phyloP scores from a whole-genome alignment of 2,113 vertebrate genomes.

The Alouatta palliata region DNA sequence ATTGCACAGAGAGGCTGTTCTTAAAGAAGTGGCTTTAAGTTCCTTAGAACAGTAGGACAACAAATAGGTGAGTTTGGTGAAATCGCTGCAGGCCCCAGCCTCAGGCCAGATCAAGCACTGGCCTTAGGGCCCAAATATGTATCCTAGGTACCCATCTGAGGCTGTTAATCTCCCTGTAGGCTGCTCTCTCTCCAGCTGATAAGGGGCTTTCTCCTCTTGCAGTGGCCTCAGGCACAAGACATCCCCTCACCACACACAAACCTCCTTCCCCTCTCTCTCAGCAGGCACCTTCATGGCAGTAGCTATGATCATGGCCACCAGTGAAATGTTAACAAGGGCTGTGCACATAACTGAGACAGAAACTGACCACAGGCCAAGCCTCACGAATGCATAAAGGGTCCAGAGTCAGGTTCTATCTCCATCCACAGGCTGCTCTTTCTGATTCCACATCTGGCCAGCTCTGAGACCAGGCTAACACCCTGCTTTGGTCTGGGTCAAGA shows the following conservation, averaged over 20 bases:
- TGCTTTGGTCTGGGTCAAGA: not conserved
- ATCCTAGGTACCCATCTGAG: not conserved
- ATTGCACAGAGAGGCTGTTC: not conserved
- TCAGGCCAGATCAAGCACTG: not conserved
- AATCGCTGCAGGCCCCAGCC: not conserved
- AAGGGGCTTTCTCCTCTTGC: not conserved
- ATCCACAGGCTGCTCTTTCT: not conserved
- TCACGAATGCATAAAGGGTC: not conserved
- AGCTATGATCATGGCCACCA: not conserved
- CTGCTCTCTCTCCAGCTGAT: not conserved
- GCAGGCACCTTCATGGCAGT: not conserved
- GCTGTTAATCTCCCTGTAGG: not conserved
- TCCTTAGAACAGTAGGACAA: not conserved
- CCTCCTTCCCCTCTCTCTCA: not conserved
- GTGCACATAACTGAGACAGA: not conserved
- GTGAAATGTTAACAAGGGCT: not conserved
- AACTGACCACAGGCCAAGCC: not conserved
- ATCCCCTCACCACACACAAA: not conserved
- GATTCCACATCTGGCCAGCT: not conserved
- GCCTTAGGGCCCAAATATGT: not conserved
- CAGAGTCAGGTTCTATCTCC: not conserved
- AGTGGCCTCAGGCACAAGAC: not conserved
- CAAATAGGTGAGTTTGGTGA: not conserved
- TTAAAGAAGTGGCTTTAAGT: not conserved
- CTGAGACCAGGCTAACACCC: not conserved